Base-by-base conservation (phyloP, 2,113 vertebrate genomes). In the Bos indicus region DNA sequence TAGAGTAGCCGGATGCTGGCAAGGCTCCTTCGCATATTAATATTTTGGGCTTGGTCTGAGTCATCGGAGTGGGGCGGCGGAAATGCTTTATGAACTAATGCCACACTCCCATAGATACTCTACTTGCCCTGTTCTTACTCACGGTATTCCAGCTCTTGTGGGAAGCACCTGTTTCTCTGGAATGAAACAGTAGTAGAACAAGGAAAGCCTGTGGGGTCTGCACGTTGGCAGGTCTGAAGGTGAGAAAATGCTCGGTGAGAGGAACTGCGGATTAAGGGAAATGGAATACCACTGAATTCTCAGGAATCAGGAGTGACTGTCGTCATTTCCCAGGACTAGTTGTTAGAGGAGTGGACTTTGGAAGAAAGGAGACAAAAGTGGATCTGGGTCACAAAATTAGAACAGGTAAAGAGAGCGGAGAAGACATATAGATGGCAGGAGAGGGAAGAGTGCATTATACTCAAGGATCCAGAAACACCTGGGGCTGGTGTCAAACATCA, bases 221-320 rank as follows among this genome's bases (percentile, higher is more conserved):
- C 1, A 8, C 48, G 1, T 30, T 89, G 87, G 82, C 36, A 56
- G 26, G 6, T 67, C 5, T 23, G 80, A 56, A 26, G 62, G 51
- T 56, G 54, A 56, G 84, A 95, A 40, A 62, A 77, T 86, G 64
- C n/a, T 51, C 26, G 6, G 6, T 62, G 95, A 81, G 94, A 56
- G 23, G 80, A 64, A 33, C 78, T 40, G 51, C 56, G n/a, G 60
- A 84, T 7, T 48, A 90, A 54, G 36, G 21, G 54, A 83, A 97
- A 97, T 81, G 90, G 26, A 92, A 97, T 77, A 91, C 74, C 85
- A 90, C 97, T 96, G 74, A 95, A 67, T 96, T 97, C 83, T 96
- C 95, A 95, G 98, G 98, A 96, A 94, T 94, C 96, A 94, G 77
- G 88, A 93, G 52, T 57, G 30, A 60, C 91, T 94, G 95, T 89